Evolutionary conservation across 2,888 invertebrate genomes (phyloP), one percentile per base, ranked within the genome.

Genomic region (Ochlodes sylvanus): DNA sequence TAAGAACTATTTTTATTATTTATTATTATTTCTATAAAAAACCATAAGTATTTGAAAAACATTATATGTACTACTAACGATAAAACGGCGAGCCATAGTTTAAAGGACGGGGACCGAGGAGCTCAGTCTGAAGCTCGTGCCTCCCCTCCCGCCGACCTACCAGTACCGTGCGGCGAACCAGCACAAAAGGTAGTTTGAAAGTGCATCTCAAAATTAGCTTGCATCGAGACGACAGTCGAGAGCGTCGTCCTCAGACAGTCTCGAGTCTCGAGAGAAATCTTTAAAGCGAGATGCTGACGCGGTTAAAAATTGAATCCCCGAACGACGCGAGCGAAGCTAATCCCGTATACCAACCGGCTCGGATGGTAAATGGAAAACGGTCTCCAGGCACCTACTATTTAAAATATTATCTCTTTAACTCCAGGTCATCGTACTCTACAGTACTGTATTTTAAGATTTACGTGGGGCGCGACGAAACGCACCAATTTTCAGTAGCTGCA

Each of bases 241-340:
- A 32, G 58, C 66, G 47, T 58, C 66, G 66, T 52, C 66, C 58
- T 66, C 58, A 66, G 66, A 66, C 66, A 17, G 66, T 60, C 66
- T 66, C 66, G 58, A 66, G 66, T 60, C 66, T 66, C 66, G 58
- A 66, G 58, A 66, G 52, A 60, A 66, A 52, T 66, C 52, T 60
- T 66, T 66, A 60, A 58, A 62, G 61, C 50, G 58, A 34, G 50
- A 54, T 41, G 58, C 58, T 41, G 52, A 66, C 66, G 17, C 32
- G 38, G 10, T 64, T 5, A 50, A 27, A 64, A 57, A 57, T 64
- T 57, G 19, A 57, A 57, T 64, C 21, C 42, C 34, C 56, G 56
- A 19, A 19, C 19, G 50, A 50, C 27, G 52, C 10, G 14, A 52
- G 21, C 21, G 21, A 27, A 10, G 21, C 14, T 50, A 50, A 50